Percentiles rank a stretch among this genome's conserved stretches.
Evolutionary conservation across 2,888 invertebrate species (phyloP).

Genomic region (Scaptomyza cyrtandrae): DNA sequence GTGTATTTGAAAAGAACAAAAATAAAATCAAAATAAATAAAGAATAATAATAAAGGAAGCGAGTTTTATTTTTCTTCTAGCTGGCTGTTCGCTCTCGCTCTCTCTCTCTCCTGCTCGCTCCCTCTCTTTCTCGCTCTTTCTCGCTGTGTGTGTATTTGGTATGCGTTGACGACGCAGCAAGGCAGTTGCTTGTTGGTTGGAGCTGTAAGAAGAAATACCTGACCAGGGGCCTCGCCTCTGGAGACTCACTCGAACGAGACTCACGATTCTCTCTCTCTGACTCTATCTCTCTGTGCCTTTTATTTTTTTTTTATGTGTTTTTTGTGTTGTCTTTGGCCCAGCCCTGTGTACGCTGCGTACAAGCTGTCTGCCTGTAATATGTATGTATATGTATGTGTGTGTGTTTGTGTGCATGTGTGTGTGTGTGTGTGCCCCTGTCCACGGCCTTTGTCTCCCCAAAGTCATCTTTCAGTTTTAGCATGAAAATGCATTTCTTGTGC

Average conservation of each 20-base stretch:
- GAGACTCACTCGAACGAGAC: slow-evolving; percentile 25
- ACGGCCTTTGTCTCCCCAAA: slow-evolving; percentile 40
- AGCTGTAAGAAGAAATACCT: slow-evolving; percentile 48
- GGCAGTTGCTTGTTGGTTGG: slow-evolving; percentile 14
- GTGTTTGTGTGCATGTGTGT: slow-evolving; percentile 24
- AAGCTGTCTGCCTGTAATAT: slow-evolving; percentile 16
- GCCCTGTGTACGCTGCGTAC: slow-evolving; percentile 49
- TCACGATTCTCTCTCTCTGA: slow-evolving; percentile 28
- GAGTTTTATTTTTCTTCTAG: slow-evolving; percentile 38
- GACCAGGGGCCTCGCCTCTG: slow-evolving; percentile 49
- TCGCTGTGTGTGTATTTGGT: slow-evolving; percentile 49
- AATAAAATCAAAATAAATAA: slow-evolving; percentile 53
- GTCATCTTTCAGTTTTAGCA: slow-evolving; percentile 53
- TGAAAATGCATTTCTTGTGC: slow-evolving; percentile 66
- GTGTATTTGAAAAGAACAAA: slow-evolving; percentile 66
- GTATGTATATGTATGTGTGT: slow-evolving; percentile 26
- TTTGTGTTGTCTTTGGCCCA: slow-evolving; percentile 43
- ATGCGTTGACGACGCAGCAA: slow-evolving; percentile 46
- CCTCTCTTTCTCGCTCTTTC: slow-evolving; percentile 3
- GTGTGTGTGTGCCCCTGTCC: slow-evolving; percentile 28
- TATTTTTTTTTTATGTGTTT: not conserved
- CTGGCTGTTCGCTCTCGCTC: slow-evolving; percentile 10
- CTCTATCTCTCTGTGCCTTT: not conserved
- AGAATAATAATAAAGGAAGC: slow-evolving; percentile 65
- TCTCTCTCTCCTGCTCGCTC: slow-evolving; percentile 5